Conservation (phyloP, 2,797 vertebrate genomes). For the Pantherophis vulpinus region DNA sequence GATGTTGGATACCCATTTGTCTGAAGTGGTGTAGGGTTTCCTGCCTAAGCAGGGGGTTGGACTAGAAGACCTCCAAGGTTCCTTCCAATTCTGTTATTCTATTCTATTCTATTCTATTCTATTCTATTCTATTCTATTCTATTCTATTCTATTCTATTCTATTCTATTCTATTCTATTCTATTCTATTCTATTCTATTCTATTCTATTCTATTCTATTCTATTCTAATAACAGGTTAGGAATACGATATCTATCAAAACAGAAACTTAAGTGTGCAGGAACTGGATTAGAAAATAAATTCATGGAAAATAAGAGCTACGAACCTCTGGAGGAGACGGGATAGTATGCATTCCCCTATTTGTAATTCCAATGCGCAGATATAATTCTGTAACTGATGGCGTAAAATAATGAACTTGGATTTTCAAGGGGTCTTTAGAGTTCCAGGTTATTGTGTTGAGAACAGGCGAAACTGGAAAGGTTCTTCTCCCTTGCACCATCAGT, state of each 20-base stretch:
- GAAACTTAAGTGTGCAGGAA: background rate
- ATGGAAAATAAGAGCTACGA: constrained; percentile 3
- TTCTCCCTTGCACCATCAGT: constrained; percentile 51
- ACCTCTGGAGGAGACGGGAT: constrained; percentile 2
- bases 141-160: too few relatives aligned
- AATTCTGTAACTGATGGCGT: background rate
- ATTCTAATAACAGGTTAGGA: background rate
- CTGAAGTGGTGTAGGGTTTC: too few relatives aligned
- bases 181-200: too few relatives aligned
- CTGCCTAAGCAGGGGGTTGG: too few relatives aligned
- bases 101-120: too few relatives aligned
- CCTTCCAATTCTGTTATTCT: too few relatives aligned
- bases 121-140: too few relatives aligned
- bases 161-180: too few relatives aligned
- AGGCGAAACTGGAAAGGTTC: constrained; percentile 34
- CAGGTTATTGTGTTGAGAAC: constrained; percentile 28
- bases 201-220: too few relatives aligned
- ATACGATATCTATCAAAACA: background rate
- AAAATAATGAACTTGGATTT: constrained; percentile 29
- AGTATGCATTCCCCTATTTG: constrained; percentile 19
- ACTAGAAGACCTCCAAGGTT: too few relatives aligned
- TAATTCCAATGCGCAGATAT: constrained; percentile 25
- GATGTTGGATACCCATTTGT: too few relatives aligned
- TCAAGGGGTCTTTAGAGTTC: constrained; percentile 39
- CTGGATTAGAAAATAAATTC: background rate